A percentile compares a stretch with the other conserved stretches of the same genome.
phyloP scores from a whole-genome alignment of 2,888 invertebrate species.

The Cantharis rufa region DNA sequence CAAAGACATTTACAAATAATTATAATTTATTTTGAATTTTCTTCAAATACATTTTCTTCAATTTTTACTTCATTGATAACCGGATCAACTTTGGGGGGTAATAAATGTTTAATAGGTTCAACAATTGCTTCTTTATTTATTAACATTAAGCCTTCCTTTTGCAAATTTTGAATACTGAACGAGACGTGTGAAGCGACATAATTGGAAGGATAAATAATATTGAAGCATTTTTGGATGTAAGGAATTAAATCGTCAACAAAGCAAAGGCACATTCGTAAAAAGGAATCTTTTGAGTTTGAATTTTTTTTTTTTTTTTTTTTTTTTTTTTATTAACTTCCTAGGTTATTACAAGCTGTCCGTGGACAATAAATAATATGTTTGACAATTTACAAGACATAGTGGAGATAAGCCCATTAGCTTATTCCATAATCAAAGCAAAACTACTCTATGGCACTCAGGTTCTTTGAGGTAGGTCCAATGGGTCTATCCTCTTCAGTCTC shows the following conservation, averaged over 20 bases:
- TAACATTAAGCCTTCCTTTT: slow-evolving; percentile 71
- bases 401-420: too few species aligned
- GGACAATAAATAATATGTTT: too few species aligned
- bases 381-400: too few species aligned
- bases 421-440: too few species aligned
- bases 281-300: slow-evolving; percentile 75
- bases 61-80: slow-evolving; percentile 4
- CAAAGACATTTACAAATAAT: not conserved
- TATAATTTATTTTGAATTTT: not conserved
- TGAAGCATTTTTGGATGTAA: slow-evolving; percentile 80
- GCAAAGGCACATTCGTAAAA: slow-evolving; percentile 75
- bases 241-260: slow-evolving; percentile 83
- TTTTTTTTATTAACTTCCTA: too few species aligned
- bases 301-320: too few species aligned
- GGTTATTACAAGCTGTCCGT: too few species aligned
- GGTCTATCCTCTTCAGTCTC: too few species aligned
- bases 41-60: not conserved
- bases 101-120: slow-evolving; percentile 61
- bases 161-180: slow-evolving; percentile 71
- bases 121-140: slow-evolving; percentile 63
- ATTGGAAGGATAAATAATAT: slow-evolving; percentile 77
- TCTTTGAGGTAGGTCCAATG: too few species aligned
- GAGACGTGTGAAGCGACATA: slow-evolving; percentile 77
- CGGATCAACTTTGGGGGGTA: slow-evolving; percentile 49
- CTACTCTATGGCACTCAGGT: too few species aligned